Percentiles rank a stretch among this genome's conserved stretches.
Evolutionary conservation across 2,888 invertebrate genomes (phyloP).

Genomic region (Alentia gelatinosa): DNA sequence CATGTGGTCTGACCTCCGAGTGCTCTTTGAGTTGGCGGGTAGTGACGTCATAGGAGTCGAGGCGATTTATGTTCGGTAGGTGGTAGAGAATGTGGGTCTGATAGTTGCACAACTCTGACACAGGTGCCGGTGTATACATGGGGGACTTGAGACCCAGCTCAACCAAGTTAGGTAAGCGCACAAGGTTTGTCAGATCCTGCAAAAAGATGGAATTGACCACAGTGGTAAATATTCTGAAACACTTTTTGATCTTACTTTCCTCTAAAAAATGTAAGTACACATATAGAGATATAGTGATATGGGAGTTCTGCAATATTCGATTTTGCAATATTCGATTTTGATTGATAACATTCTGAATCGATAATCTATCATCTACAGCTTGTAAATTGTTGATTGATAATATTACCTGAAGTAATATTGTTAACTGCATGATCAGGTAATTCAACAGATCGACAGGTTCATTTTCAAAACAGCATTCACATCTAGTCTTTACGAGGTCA

Average conservation of each 20-base stretch:
- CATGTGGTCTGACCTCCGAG: constrained; percentile 73
- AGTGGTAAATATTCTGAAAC: not conserved
- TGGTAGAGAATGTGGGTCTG: constrained; percentile 79
- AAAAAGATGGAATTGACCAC: constrained; percentile 22
- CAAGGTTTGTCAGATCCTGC: constrained; percentile 78
- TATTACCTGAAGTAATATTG: not conserved
- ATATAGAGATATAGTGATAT: too few relatives aligned
- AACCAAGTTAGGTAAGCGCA: constrained; percentile 71
- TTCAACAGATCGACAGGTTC: too few relatives aligned
- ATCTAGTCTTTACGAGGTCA: too few relatives aligned
- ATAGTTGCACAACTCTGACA: constrained; percentile 79
- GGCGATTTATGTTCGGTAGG: constrained; percentile 73
- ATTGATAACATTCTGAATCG: too few relatives aligned
- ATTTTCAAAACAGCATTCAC: too few relatives aligned
- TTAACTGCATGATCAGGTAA: not conserved
- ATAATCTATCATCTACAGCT: too few relatives aligned
- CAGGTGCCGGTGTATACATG: constrained; percentile 75
- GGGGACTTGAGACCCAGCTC: constrained; percentile 78
- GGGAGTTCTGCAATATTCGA: too few relatives aligned
- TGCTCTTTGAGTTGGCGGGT: constrained; percentile 75
- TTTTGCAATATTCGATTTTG: too few relatives aligned
- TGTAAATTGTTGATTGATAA: too few relatives aligned
- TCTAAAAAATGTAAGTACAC: too few relatives aligned
- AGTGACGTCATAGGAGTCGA: constrained; percentile 78
- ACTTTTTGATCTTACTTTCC: too few relatives aligned